Conservation (phyloP, 2,888 invertebrate genomes). For the Alentia gelatinosa region DNA sequence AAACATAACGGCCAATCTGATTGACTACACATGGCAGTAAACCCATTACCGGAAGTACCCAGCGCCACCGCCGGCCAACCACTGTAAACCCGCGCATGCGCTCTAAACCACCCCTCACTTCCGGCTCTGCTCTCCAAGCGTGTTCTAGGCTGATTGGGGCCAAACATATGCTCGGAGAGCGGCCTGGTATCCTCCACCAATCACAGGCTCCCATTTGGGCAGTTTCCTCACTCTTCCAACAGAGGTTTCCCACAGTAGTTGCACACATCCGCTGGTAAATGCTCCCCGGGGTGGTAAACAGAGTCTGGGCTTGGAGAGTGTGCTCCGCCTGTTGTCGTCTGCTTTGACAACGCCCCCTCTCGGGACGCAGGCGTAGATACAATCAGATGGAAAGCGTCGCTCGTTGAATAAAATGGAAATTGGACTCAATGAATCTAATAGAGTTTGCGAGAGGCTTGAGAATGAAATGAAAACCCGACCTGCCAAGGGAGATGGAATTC, state of each 20-base stretch:
- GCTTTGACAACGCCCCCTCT: neutral
- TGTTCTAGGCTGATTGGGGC: no score
- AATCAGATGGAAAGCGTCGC: neutral
- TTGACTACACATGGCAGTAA: conserved; percentile 3
- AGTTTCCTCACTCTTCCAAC: no score
- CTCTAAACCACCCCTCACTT: no score
- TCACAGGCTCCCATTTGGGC: no score
- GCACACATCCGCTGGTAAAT: no score
- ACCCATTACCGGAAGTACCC: conserved; percentile 2
- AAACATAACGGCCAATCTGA: neutral
- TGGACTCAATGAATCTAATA: neutral
- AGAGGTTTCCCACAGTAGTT: no score
- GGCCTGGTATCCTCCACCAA: no score
- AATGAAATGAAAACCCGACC: neutral
- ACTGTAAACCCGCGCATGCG: neutral
- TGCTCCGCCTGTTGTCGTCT: neutral
- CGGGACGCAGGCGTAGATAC: neutral
- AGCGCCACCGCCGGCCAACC: neutral
- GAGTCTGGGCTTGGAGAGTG: no score
- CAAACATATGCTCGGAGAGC: no score
- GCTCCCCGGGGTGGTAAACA: no score
- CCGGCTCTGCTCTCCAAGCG: no score
- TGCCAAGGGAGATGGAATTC: neutral
- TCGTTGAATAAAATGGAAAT: neutral
- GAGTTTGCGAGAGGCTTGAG: neutral